Percentiles rank a stretch among this genome's conserved stretches.
These are phyloP conservation scores for Rhinoraja longicauda DNA, from an alignment of 2,797 vertebrate species.

Conservation along the genomic window DNA sequence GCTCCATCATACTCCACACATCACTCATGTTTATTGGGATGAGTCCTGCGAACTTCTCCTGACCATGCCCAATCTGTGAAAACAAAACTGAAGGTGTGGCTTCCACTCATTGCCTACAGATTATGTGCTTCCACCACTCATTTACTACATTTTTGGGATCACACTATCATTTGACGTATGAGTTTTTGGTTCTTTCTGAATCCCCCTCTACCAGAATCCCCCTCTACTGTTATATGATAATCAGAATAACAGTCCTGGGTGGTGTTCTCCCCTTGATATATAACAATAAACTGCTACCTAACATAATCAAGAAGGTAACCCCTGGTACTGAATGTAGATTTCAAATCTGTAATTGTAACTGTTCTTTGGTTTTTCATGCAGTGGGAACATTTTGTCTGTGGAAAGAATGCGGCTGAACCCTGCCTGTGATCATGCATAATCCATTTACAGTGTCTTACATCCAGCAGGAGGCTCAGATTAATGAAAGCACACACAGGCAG, in stretches of 20 bases:
- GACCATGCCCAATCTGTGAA: too few species aligned
- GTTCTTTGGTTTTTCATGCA: neutral
- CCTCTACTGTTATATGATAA: too few species aligned
- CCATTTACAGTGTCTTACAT: neutral
- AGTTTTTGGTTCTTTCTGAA: neutral
- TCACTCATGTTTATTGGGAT: too few species aligned
- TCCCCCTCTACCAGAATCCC: too few species aligned
- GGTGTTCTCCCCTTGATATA: neutral
- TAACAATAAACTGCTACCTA: neutral
- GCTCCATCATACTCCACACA: too few species aligned
- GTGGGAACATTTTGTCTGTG: neutral
- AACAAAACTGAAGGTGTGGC: too few species aligned
- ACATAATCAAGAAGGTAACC: neutral
- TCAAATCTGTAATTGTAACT: neutral
- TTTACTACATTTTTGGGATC: neutral
- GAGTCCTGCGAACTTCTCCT: too few species aligned
- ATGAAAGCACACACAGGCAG: constrained; percentile 9
- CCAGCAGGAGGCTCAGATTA: neutral
- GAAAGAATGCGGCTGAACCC: constrained; percentile 30
- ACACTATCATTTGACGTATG: neutral
- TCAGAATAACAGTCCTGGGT: neutral
- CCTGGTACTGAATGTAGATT: neutral
- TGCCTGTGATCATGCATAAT: neutral
- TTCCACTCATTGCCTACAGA: too few species aligned
- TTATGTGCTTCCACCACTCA: neutral